A percentile compares a stretch with the other conserved stretches of the same genome.
Evolutionary conservation across 35 echinoderm and acorn worm genomes (phyloP).

Genomic region (Eucidaris tribuloides): DNA sequence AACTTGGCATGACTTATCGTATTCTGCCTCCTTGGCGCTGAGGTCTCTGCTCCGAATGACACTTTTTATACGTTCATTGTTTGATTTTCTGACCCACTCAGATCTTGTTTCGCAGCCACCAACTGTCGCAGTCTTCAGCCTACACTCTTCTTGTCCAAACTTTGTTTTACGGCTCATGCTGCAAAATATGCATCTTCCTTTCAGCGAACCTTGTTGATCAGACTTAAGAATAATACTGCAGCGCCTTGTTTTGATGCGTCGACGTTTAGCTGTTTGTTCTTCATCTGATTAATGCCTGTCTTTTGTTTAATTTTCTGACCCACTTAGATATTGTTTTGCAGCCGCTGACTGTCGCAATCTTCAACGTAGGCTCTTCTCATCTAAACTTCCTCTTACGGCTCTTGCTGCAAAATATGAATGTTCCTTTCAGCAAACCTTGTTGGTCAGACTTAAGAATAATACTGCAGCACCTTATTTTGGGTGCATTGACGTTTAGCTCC

Average conservation of each 20-base stretch:
- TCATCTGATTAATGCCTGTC: too few species aligned
- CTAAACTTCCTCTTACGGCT: constrained; percentile 43
- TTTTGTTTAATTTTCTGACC: too few species aligned
- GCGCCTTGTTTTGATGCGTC: too few species aligned
- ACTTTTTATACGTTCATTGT: constrained; percentile 58
- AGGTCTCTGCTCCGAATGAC: constrained; percentile 50
- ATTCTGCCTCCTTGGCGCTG: constrained; percentile 68
- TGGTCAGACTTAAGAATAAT: constrained; percentile 52
- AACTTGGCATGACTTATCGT: constrained; percentile 56
- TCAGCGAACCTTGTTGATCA: too few species aligned
- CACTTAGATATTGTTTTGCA: constrained; percentile 46
- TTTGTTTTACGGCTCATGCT: too few species aligned
- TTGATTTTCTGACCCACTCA: constrained; percentile 30
- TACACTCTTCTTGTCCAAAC: too few species aligned
- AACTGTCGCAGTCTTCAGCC: too few species aligned
- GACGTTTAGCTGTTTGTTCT: too few species aligned
- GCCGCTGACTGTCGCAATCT: constrained; percentile 49
- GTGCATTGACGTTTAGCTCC: constrained; percentile 20
- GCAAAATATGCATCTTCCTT: too few species aligned
- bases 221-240: too few species aligned
- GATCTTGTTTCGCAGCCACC: too few species aligned
- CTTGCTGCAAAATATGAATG: constrained; percentile 65
- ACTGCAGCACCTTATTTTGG: constrained; percentile 53
- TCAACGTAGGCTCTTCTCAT: constrained; percentile 37
- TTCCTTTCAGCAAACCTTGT: constrained; percentile 55